Base-by-base conservation (phyloP, 2,797 vertebrate species). In the Loris lydekkerianus region DNA sequence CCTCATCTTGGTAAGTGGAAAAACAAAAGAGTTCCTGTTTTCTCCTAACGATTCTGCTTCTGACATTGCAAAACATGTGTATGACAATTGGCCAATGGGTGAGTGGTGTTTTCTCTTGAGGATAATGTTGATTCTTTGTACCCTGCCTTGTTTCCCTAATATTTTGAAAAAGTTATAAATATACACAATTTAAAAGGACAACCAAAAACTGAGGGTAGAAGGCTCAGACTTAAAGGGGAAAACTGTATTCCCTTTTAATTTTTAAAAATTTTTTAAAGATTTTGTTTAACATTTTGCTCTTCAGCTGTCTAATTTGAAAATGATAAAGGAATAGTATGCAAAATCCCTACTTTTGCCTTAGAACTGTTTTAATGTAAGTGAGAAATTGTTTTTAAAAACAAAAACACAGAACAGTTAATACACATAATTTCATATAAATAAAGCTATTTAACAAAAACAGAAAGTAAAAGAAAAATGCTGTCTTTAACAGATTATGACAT, bases 1-100 rank as follows among this genome's bases (percentile, higher is more conserved):
- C 97, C 99, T 99, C 92, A 99, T 99, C 98, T 98, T 99, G 98
- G 99, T 99, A 98, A 99, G 99, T 2, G 99, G 99, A 67, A 99
- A 99, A 98, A 99, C 99, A 49, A 99, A 99, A 99, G 99, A 99
- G 94, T 99, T 99, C 98, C 98, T 99, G 31, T 99, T 99, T 98
- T 99, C 99, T 88, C 99, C 99, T 2, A 99, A 99, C 76, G 99
- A 99, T 97, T 99, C 99, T 0, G 99, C 99, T 70, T 99, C 99
- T 84, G 99, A 99, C 98, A 99, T 99, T 10, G 99, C 99, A 97
- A 99, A 99, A 97, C 99, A 99, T 2, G 99, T 99, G 92, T 99
- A 99, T 91, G 99, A 99, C 98, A 99, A 99, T 98, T 99, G 99
- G 99, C 99, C 99, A 1, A 99, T 99, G 99, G 99, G 99, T 99